Evolutionary conservation across 2,888 invertebrate species (phyloP), one percentile per base, ranked within the genome.

Genomic region (Clanis bilineata): DNA sequence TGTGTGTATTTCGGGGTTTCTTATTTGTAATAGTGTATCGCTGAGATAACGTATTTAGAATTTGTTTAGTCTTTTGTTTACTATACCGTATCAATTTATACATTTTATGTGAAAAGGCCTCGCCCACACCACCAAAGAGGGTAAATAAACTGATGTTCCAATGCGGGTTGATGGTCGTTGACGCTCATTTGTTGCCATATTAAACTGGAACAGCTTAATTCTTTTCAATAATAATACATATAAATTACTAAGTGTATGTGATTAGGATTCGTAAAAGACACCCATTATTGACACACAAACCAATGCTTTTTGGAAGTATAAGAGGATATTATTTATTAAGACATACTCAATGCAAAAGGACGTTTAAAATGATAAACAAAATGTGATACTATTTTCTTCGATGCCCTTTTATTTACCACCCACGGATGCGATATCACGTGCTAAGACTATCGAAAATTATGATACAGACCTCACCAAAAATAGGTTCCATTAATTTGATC

Each of bases 401-500:
- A 10, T 36, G 12, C 36, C 36, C 3, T 12, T 6, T 4, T 22
- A 3, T 10, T 22, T 15, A 18, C 10, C 10, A 3, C 5, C 18
- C 18, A 28, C 25, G 6, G 9, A 25, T 15, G 18, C 32, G 10
- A 28, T 5, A 25, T n/a, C 4, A 28, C 51, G 51, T 51, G 51
- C 44, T 23, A 44, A 28, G 32, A 32, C 64, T 67, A 70, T 64
- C 59, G 66, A 69, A 32, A 72, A 68, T 64, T 73, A 68, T 74
- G 72, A 69, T 73, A 69, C 61, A 71, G 70, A 69, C 68, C 78
- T 69, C 75, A 64, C 74, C 85, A 75, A 76, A 90, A 89, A 89
- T 88, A 83, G 81, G 85, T 86, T 87, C 83, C 89, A 89, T 89
- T 90, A 90, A 90, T 90, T 89, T 82, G 88, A 86, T 84, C 88